Conservation (phyloP, 1,140 invertebrate species). For the Cydia amplana region DNA sequence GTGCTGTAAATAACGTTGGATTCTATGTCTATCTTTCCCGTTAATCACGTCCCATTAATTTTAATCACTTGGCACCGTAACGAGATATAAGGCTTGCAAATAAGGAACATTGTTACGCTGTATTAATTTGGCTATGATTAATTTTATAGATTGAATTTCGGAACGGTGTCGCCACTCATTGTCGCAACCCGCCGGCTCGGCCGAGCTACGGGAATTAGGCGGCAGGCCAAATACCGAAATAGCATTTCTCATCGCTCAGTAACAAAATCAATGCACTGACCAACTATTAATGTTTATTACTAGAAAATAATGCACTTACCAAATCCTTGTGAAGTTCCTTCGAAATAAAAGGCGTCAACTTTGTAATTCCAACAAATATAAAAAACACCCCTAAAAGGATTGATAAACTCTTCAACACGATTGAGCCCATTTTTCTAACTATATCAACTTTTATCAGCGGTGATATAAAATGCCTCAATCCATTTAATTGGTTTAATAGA, state of each 20-base stretch:
- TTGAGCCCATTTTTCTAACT: conserved; percentile 80
- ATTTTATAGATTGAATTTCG: conserved; percentile 11
- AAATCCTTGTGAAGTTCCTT: conserved; percentile 98
- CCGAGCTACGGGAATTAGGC: conserved; percentile 73
- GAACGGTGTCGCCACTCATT: conserved; percentile 39
- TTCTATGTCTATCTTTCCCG: not conserved
- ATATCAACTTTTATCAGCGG: conserved; percentile 9
- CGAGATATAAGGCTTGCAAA: not conserved
- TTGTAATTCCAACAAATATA: conserved; percentile 95
- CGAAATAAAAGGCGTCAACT: conserved; percentile 94
- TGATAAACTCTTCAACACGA: conserved; percentile 94
- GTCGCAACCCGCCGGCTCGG: conserved; percentile 53
- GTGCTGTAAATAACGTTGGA: conserved; percentile 16
- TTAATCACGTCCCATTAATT: conserved; percentile 20
- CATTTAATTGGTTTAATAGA: conserved; percentile 15
- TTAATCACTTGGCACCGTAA: conserved; percentile 15
- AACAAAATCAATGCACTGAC: conserved; percentile 70
- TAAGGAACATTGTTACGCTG: conserved; percentile 28
- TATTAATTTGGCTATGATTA: conserved; percentile 30
- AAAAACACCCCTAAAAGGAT: conserved; percentile 96
- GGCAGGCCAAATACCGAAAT: conserved; percentile 80
- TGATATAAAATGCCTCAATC: conserved; percentile 21
- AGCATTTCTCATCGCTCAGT: conserved; percentile 68
- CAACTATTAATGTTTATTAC: conserved; percentile 57
- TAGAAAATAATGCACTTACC: conserved; percentile 81